Conservation (phyloP, 1,140 invertebrate species). For the Teleopsis dalmanni region DNA sequence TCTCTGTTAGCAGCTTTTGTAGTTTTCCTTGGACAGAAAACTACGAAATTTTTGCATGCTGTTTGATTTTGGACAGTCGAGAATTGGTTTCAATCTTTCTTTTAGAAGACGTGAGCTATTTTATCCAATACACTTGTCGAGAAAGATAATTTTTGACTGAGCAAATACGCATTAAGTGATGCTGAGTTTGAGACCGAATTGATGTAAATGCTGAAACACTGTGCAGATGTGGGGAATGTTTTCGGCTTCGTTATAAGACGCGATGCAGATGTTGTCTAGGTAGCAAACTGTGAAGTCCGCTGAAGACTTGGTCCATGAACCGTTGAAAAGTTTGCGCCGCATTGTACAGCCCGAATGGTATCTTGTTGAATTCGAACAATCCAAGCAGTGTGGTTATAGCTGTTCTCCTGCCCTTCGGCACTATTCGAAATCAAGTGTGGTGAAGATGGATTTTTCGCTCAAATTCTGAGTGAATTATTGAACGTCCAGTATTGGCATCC, state of each 20-base stretch:
- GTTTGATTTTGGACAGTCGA: conserved; percentile 27
- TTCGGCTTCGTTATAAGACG: conserved; percentile 23
- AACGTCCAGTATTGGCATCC: neutral
- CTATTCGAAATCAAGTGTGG: conserved; percentile 46
- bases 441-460: conserved; percentile 16
- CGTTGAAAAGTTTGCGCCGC: conserved; percentile 45
- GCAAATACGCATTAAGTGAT: conserved; percentile 26
- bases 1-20: too few relatives aligned
- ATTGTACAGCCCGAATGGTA: conserved; percentile 42
- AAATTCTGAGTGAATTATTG: neutral
- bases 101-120: conserved; percentile 16
- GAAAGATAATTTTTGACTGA: conserved; percentile 19
- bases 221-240: conserved; percentile 24
- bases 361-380: conserved; percentile 39
- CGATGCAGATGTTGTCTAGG: conserved; percentile 50
- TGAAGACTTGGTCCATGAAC: conserved; percentile 44
- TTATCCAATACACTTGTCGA: conserved; percentile 19
- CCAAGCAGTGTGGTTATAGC: conserved; percentile 38
- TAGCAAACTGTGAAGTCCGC: conserved; percentile 31
- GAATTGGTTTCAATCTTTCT: conserved; percentile 4
- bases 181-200: conserved; percentile 27
- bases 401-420: conserved; percentile 31
- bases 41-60: too few relatives aligned
- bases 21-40: too few relatives aligned
- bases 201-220: conserved; percentile 18